A percentile compares a stretch with the other conserved stretches of the same genome.
These are phyloP conservation scores for Cichlasoma orientale DNA, from an alignment of 2,797 vertebrate species.

Conservation along the genomic window DNA sequence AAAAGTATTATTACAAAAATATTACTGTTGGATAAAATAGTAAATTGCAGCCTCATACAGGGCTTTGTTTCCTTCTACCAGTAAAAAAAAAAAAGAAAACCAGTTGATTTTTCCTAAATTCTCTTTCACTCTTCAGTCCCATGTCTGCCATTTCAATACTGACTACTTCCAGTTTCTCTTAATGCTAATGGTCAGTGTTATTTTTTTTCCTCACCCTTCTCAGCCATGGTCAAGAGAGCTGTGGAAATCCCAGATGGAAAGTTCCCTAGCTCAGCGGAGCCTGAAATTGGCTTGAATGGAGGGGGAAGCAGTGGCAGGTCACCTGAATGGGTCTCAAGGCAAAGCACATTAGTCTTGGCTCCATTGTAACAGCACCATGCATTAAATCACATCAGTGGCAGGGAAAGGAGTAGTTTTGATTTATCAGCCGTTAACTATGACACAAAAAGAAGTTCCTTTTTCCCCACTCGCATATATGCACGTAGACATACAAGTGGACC, in stretches of 20 bases:
- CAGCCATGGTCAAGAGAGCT: conserved; percentile 45
- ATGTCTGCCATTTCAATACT: conserved; percentile 6
- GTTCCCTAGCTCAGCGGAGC: conserved; percentile 64
- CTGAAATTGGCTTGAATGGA: conserved; percentile 79
- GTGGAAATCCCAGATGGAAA: conserved; percentile 55
- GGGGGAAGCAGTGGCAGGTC: conserved; percentile 61
- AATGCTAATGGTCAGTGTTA: conserved; percentile 42
- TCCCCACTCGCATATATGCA: background rate
- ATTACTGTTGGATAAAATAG: background rate
- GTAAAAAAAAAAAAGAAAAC: background rate
- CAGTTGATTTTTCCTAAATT: background rate
- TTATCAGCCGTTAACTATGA: conserved; percentile 52
- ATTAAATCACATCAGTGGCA: conserved; percentile 63
- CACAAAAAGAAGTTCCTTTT: conserved; percentile 32
- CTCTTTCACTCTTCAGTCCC: background rate
- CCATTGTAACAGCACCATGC: conserved; percentile 49
- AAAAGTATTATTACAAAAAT: background rate
- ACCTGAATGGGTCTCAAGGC: conserved; percentile 73
- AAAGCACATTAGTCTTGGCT: conserved; percentile 72
- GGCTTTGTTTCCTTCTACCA: background rate
- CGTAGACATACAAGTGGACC: background rate
- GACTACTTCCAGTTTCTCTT: background rate
- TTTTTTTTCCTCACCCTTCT: conserved; percentile 3
- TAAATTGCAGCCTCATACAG: background rate
- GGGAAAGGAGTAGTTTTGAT: conserved; percentile 46